Percentiles rank a stretch among this genome's conserved stretches.
These are phyloP conservation scores for Meta bourneti DNA, from an alignment of 2,888 invertebrate genomes.

Conservation along the genomic window DNA sequence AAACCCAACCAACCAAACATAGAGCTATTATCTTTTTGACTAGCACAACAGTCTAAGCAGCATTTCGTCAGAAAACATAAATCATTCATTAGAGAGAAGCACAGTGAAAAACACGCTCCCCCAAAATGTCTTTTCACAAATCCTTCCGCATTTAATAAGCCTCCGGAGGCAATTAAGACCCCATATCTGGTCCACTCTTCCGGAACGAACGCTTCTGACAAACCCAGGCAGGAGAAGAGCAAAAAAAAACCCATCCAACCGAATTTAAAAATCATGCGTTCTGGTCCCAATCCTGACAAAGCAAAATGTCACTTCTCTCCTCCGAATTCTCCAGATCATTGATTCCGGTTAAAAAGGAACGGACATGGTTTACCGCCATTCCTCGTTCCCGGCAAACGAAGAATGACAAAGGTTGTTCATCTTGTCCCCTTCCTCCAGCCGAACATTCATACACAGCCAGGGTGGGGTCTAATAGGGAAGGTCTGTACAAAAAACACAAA, in stretches of 20 bases:
- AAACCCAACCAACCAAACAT: no score
- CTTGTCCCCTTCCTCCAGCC: constrained; percentile 23
- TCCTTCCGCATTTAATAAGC: constrained; percentile 22
- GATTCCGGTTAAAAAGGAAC: constrained; percentile 45
- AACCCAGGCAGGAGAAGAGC: constrained; percentile 1
- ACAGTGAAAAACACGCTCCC: not conserved
- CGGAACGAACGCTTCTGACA: constrained; percentile 4
- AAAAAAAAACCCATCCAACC: not conserved
- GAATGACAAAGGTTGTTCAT: constrained; percentile 46
- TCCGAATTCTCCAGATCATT: constrained; percentile 28
- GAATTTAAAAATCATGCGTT: constrained; percentile 25
- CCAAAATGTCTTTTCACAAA: constrained; percentile 10
- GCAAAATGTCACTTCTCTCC: constrained; percentile 34
- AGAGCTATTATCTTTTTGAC: no score
- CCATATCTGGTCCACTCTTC: constrained; percentile 9
- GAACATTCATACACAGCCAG: constrained; percentile 22
- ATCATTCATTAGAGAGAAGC: no score
- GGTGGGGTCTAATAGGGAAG: not conserved
- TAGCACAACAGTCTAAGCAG: no score
- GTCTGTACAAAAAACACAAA: not conserved
- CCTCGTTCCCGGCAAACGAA: constrained; percentile 27
- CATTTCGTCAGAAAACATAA: no score
- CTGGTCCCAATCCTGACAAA: constrained; percentile 26
- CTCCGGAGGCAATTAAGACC: constrained; percentile 32
- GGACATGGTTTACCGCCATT: constrained; percentile 34